phyloP scores from a whole-genome alignment of 1,140 invertebrate species.

The Halotydeus destructor region DNA sequence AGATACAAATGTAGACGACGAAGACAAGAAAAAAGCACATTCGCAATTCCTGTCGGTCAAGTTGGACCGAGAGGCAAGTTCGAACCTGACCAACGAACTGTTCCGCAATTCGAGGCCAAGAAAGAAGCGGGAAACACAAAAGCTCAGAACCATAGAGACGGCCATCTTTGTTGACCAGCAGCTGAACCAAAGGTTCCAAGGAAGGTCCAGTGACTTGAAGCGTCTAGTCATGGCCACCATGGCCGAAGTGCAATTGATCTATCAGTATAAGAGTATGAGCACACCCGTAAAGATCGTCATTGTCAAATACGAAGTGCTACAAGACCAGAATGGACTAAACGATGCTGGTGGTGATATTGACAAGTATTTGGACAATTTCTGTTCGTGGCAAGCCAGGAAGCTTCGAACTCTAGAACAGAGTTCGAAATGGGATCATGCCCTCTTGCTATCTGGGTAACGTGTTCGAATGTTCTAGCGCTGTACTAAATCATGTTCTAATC shows the following conservation, averaged over 20 bases:
- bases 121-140: background rate
- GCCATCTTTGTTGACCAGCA: slow-evolving; percentile 20
- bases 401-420: slow-evolving; percentile 12
- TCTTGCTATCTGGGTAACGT: slow-evolving; percentile 28
- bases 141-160: slow-evolving; percentile 19
- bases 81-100: background rate
- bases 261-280: slow-evolving; percentile 17
- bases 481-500: background rate
- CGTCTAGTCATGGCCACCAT: slow-evolving; percentile 20
- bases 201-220: slow-evolving; percentile 14
- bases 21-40: slow-evolving; percentile 4
- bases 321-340: slow-evolving; percentile 14
- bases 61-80: background rate
- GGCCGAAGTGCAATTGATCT: slow-evolving; percentile 18
- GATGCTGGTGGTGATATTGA: slow-evolving; percentile 21
- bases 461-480: background rate
- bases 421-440: slow-evolving; percentile 31
- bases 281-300: slow-evolving; percentile 17
- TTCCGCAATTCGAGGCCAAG: background rate
- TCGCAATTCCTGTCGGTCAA: background rate
- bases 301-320: slow-evolving; percentile 16
- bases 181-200: slow-evolving; percentile 14
- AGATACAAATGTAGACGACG: background rate
- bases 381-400: slow-evolving; percentile 21
- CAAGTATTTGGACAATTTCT: slow-evolving; percentile 24